Percentiles rank a stretch among this genome's conserved stretches.
Evolutionary conservation across 92 coral and sea anemone species (phyloP).

Genomic region (Galaxea fascicularis): DNA sequence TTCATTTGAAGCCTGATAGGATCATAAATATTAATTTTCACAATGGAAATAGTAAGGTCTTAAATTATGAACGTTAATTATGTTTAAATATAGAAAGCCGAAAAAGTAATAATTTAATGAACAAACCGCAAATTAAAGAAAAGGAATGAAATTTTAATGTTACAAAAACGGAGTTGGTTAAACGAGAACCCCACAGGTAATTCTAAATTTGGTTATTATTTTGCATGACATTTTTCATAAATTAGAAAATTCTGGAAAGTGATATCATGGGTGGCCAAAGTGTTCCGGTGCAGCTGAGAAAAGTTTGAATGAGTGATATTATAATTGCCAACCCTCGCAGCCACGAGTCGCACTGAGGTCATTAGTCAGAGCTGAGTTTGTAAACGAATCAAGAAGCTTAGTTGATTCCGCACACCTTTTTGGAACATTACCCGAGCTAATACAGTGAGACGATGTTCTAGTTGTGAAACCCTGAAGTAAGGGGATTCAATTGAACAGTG

Average conservation of each 20-base stretch:
- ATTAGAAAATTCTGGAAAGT: not conserved
- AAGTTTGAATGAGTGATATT: not conserved
- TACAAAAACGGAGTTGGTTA: not conserved
- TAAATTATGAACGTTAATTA: not conserved
- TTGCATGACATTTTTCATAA: not conserved
- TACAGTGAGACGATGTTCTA: too few species aligned
- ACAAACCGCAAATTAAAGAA: not conserved
- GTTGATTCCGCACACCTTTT: too few species aligned
- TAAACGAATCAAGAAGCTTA: not conserved
- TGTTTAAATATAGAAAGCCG: constrained; percentile 8
- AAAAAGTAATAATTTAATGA: not conserved
- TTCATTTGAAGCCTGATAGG: not conserved
- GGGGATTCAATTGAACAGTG: too few species aligned
- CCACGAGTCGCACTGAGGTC: not conserved
- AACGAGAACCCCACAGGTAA: too few species aligned
- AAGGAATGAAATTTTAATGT: not conserved
- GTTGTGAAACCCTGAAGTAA: too few species aligned
- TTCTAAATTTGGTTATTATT: too few species aligned
- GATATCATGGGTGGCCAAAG: not conserved
- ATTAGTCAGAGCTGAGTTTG: not conserved
- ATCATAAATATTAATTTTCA: too few species aligned
- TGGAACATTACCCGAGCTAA: too few species aligned
- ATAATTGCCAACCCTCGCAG: not conserved
- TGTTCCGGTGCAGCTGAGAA: constrained; percentile 25
- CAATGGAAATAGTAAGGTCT: not conserved